Evolutionary conservation across 1,140 invertebrate species (phyloP).

Genomic region (Bombus fervidus): DNA sequence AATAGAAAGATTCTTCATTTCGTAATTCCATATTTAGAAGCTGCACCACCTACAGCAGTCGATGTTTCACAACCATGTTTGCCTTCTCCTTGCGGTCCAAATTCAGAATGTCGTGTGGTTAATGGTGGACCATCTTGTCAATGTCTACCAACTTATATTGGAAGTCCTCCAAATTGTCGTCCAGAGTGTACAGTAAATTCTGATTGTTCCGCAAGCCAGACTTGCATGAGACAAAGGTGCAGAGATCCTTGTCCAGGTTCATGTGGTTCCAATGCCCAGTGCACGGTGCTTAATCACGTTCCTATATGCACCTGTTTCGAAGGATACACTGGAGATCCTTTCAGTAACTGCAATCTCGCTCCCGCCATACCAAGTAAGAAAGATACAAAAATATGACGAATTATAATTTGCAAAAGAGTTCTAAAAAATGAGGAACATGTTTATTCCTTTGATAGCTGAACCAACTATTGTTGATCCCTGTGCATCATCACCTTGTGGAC

Average conservation of each 20-base stretch:
- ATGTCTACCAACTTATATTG: slow-evolving; percentile 85
- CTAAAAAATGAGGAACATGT: no score
- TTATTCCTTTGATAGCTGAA: slow-evolving; percentile 39
- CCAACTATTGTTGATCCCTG: slow-evolving; percentile 76
- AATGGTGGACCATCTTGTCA: slow-evolving; percentile 85
- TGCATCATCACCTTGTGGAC: slow-evolving; percentile 84
- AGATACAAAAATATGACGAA: not conserved
- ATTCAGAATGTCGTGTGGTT: slow-evolving; percentile 85
- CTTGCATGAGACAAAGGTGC: slow-evolving; percentile 82
- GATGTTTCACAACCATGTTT: not conserved
- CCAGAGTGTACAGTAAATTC: slow-evolving; percentile 86
- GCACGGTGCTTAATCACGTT: slow-evolving; percentile 88
- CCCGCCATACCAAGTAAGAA: slow-evolving; percentile 69
- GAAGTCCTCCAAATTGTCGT: slow-evolving; percentile 86
- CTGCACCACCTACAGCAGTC: not conserved
- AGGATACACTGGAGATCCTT: slow-evolving; percentile 84
- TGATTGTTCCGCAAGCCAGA: slow-evolving; percentile 81
- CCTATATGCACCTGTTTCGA: slow-evolving; percentile 89
- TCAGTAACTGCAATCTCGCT: slow-evolving; percentile 71
- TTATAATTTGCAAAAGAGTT: no score
- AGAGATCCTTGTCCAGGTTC: slow-evolving; percentile 90
- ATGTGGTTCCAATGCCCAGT: slow-evolving; percentile 82
- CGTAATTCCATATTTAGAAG: not conserved
- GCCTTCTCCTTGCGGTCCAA: slow-evolving; percentile 87
- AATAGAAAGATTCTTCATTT: not conserved